Conservation (phyloP, 2,797 vertebrate genomes). For the Microctenopoma lineatum region DNA sequence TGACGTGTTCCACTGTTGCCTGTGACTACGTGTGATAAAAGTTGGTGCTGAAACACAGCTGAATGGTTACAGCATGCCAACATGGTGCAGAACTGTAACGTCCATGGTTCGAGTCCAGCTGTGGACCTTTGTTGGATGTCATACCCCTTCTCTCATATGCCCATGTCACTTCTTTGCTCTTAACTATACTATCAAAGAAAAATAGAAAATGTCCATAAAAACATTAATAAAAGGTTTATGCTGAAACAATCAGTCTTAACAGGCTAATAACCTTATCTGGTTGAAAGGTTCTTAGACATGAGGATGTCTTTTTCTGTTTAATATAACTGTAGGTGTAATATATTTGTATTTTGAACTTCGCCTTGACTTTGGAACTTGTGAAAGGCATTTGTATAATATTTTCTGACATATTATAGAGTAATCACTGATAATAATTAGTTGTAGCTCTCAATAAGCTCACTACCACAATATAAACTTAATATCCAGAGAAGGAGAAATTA, state of each 20-base stretch:
- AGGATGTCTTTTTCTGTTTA: background rate
- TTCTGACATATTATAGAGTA: background rate
- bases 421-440: background rate
- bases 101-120: no score
- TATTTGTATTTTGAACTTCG: background rate
- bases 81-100: no score
- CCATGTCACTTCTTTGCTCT: no score
- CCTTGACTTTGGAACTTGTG: background rate
- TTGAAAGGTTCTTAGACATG: background rate
- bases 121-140: no score
- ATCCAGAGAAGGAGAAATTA: background rate
- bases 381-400: background rate
- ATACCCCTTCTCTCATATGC: no score
- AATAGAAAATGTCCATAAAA: no score
- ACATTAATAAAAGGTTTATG: background rate
- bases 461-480: background rate
- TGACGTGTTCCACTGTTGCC: background rate
- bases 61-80: no score
- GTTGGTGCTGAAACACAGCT: background rate
- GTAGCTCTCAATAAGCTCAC: background rate
- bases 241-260: slow-evolving; percentile 1
- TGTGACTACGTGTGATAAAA: slow-evolving; percentile 5
- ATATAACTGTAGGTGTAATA: background rate
- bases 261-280: background rate
- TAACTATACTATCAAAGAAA: no score